Conservation (phyloP, 2,113 vertebrate species). For the Perca schrenkii region DNA sequence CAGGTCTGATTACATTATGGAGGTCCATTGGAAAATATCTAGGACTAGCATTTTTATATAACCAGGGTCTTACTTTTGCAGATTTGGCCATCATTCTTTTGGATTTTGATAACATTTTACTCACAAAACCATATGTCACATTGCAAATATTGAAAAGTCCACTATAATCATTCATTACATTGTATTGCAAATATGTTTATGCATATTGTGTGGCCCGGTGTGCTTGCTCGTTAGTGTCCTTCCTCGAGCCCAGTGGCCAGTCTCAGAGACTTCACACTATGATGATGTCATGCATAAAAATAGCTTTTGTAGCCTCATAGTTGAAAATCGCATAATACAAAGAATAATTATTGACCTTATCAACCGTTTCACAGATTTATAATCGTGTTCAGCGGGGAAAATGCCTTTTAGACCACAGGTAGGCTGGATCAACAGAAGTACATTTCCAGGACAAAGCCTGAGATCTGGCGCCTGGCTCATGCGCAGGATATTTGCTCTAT, state of each 20-base stretch:
- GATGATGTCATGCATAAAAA: neutral
- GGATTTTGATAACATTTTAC: neutral
- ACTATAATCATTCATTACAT: neutral
- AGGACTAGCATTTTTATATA: neutral
- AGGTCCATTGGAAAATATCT: slow-evolving; percentile 22
- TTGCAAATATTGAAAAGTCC: neutral
- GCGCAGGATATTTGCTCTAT: too few species aligned
- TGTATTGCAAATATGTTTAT: too few species aligned
- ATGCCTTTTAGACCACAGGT: neutral
- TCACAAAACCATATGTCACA: neutral
- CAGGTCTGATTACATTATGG: slow-evolving; percentile 44
- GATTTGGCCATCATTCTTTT: neutral
- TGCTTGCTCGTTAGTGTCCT: too few species aligned
- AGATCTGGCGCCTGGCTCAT: too few species aligned
- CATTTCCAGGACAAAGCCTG: too few species aligned
- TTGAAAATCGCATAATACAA: neutral
- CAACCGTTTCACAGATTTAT: neutral
- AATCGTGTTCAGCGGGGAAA: neutral
- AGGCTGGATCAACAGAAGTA: too few species aligned
- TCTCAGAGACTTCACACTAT: neutral
- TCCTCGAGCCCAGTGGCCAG: too few species aligned
- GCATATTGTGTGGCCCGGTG: too few species aligned
- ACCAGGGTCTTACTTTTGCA: neutral
- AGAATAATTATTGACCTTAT: neutral
- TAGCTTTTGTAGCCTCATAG: neutral